These are phyloP conservation scores for Pseudomyrmex concolor DNA, from an alignment of 1,140 invertebrate species.

Conservation along the genomic window DNA sequence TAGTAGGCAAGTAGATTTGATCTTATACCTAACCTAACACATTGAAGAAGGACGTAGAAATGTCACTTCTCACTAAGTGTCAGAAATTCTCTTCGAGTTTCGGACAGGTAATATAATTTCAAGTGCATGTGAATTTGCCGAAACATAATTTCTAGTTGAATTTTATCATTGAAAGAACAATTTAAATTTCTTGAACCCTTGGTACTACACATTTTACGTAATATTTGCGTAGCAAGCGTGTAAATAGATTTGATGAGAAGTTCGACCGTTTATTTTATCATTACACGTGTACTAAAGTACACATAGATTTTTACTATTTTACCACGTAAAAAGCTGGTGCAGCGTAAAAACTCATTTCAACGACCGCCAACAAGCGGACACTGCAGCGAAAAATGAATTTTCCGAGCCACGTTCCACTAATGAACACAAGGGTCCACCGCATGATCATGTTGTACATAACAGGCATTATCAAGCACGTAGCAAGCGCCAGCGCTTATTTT, in stretches of 20 bases:
- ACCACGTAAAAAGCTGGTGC: constrained; percentile 36
- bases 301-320: constrained; percentile 54
- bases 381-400: constrained; percentile 55
- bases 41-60: not conserved
- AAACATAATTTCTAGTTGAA: not conserved
- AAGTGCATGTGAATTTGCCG: not conserved
- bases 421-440: constrained; percentile 52
- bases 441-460: constrained; percentile 55
- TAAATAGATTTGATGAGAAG: constrained; percentile 27
- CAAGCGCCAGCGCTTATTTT: constrained; percentile 45
- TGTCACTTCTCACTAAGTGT: not conserved
- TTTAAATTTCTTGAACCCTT: not conserved
- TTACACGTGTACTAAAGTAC: constrained; percentile 27
- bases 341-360: constrained; percentile 54
- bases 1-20: not conserved
- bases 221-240: not conserved
- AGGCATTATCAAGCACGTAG: constrained; percentile 58
- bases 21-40: not conserved
- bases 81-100: not conserved
- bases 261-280: constrained; percentile 42
- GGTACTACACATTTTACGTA: not conserved
- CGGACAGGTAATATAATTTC: not conserved
- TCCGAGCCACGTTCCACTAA: constrained; percentile 47
- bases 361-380: constrained; percentile 38
- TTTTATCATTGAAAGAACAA: not conserved